Evolutionary conservation across 2,888 invertebrate species (phyloP).

Genomic region (Nephrotoma flavescens): DNA sequence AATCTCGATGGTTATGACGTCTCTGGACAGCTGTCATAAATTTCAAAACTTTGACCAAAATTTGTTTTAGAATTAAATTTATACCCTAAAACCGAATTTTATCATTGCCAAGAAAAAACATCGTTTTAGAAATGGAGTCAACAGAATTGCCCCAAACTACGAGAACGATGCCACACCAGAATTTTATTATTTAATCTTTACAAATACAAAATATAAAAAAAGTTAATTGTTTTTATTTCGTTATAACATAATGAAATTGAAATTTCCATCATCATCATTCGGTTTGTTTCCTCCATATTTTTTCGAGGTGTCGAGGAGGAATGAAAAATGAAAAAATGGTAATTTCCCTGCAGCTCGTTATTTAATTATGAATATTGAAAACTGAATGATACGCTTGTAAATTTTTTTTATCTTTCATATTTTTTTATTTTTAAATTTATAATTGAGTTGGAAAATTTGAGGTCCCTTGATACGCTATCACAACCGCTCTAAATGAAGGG

Average conservation of each 20-base stretch:
- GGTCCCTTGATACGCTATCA: background rate
- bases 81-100: too few relatives aligned
- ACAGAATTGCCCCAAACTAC: too few relatives aligned
- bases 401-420: background rate
- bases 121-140: too few relatives aligned
- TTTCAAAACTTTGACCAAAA: too few relatives aligned
- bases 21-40: too few relatives aligned
- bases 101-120: too few relatives aligned
- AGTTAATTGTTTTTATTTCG: background rate
- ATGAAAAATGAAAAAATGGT: background rate
- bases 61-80: too few relatives aligned
- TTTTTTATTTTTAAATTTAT: background rate
- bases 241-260: background rate
- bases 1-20: too few relatives aligned
- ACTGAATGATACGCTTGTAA: background rate
- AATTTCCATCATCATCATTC: background rate
- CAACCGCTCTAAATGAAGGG: background rate
- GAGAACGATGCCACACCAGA: background rate
- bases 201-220: background rate
- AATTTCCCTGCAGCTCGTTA: background rate
- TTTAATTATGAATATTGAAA: background rate
- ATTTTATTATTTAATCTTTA: background rate
- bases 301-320: background rate
- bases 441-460: background rate
- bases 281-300: background rate